Conservation (phyloP, 2,888 invertebrate species). For the Sabellastarte sp. region DNA sequence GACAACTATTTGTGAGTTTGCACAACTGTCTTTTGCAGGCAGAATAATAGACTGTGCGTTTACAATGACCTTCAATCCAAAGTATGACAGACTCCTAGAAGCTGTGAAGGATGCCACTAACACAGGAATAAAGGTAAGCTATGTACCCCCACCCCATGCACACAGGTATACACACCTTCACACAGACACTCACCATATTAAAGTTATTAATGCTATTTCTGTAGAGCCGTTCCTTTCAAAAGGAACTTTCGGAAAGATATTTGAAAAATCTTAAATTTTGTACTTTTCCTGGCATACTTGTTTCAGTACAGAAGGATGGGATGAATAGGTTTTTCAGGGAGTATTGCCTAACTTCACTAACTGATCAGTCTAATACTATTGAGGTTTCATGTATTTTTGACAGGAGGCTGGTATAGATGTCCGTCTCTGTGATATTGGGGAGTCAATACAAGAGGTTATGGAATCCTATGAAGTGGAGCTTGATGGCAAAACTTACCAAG, state of each 20-base stretch:
- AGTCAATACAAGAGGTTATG: constrained; percentile 98
- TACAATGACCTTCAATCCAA: constrained; percentile 93
- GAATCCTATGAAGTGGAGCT: constrained; percentile 97
- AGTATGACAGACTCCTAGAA: constrained; percentile 79
- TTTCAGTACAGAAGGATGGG: no score
- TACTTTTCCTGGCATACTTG: no score
- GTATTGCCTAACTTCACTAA: not conserved
- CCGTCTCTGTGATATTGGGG: constrained; percentile 91
- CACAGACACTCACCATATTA: no score
- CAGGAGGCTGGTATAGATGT: constrained; percentile 92
- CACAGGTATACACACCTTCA: not conserved
- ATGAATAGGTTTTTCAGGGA: no score
- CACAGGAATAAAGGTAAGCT: constrained; percentile 80
- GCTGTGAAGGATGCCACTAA: constrained; percentile 98
- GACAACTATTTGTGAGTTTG: no score
- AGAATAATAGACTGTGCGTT: constrained; percentile 99
- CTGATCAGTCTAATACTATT: not conserved
- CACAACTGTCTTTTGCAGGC: constrained; percentile 53
- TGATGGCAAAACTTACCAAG: constrained; percentile 92
- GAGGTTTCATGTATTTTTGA: constrained; percentile 12
- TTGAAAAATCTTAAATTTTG: no score
- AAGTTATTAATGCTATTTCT: no score
- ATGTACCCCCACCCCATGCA: not conserved
- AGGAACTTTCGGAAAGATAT: no score
- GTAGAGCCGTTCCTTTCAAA: no score